Percentiles rank a stretch among this genome's conserved stretches.
phyloP scores from a whole-genome alignment of 2,113 vertebrate species.

The Entelurus aequoreus region DNA sequence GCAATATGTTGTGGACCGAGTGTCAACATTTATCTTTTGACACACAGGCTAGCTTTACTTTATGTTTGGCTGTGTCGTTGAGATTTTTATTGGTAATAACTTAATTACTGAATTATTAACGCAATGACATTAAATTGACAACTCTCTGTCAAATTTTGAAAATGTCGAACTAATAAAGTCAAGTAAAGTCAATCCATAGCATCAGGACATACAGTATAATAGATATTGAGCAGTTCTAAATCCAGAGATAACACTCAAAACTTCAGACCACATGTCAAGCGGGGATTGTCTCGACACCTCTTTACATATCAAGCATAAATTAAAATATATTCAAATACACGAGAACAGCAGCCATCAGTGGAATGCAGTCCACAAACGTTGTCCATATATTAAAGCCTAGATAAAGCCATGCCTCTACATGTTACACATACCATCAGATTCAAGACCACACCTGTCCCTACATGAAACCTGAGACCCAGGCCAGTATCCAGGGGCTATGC shows the following conservation, averaged over 20 bases:
- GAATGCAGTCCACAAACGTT: constrained; percentile 41
- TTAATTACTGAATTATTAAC: not conserved
- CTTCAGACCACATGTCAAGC: constrained; percentile 15
- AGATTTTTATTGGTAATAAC: constrained; percentile 1
- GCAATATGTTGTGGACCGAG: constrained; percentile 59
- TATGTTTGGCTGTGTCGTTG: constrained; percentile 10
- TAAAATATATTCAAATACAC: constrained; percentile 28
- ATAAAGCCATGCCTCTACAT: constrained; percentile 44
- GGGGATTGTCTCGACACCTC: constrained; percentile 26
- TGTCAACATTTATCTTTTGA: constrained; percentile 49
- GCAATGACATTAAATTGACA: not conserved
- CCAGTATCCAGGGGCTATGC: constrained; percentile 41
- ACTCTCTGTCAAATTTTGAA: not conserved
- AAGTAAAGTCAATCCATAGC: constrained; percentile 7
- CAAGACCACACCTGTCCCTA: constrained; percentile 68
- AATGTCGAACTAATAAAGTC: constrained; percentile 1
- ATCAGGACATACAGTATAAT: not conserved
- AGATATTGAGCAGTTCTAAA: constrained; percentile 1
- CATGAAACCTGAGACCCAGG: constrained; percentile 62
- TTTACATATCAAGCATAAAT: no score
- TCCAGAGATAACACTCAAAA: constrained; percentile 26
- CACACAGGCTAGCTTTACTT: constrained; percentile 24
- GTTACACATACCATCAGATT: constrained; percentile 59
- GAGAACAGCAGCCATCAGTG: constrained; percentile 27
- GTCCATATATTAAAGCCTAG: constrained; percentile 52